A percentile compares a stretch with the other conserved stretches of the same genome.
Conservation (phyloP, 1,140 invertebrate genomes). For the Caligus rogercresseyi region DNA sequence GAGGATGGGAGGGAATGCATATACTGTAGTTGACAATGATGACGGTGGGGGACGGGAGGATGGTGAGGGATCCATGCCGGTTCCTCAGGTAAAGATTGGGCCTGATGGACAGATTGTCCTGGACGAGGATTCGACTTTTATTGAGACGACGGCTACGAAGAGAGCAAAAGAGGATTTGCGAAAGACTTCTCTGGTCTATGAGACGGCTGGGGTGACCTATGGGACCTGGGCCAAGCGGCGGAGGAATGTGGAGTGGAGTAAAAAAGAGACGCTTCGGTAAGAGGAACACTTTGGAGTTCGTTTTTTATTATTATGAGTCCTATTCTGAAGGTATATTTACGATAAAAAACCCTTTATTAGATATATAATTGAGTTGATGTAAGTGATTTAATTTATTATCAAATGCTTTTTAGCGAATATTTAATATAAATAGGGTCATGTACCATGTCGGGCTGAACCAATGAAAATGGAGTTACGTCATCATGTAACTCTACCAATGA, state of each 20-base stretch:
- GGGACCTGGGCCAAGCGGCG: conserved; percentile 39
- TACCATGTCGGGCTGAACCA: too few species aligned
- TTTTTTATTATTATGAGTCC: not conserved
- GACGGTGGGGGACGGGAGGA: too few species aligned
- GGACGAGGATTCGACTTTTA: conserved; percentile 40
- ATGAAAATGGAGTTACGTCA: too few species aligned
- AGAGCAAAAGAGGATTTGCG: conserved; percentile 41
- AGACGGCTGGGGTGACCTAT: conserved; percentile 35
- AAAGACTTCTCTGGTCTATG: conserved; percentile 43
- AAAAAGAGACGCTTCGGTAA: conserved; percentile 25
- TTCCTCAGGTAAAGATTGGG: conserved; percentile 48
- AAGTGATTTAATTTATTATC: too few species aligned
- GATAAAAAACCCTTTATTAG: too few species aligned
- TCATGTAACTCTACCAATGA: too few species aligned
- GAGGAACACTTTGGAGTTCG: not conserved
- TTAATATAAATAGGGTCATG: too few species aligned
- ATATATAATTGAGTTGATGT: too few species aligned
- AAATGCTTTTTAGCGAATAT: too few species aligned
- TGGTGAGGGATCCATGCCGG: conserved; percentile 12
- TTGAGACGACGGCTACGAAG: conserved; percentile 48
- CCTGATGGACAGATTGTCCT: conserved; percentile 65
- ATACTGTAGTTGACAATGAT: too few species aligned
- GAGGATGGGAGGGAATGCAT: too few species aligned
- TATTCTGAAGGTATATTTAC: too few species aligned
- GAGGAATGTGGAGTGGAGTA: conserved; percentile 27